Percentiles rank a stretch among this genome's conserved stretches.
phyloP scores from a whole-genome alignment of 2,888 invertebrate species.

The Syritta pipiens region DNA sequence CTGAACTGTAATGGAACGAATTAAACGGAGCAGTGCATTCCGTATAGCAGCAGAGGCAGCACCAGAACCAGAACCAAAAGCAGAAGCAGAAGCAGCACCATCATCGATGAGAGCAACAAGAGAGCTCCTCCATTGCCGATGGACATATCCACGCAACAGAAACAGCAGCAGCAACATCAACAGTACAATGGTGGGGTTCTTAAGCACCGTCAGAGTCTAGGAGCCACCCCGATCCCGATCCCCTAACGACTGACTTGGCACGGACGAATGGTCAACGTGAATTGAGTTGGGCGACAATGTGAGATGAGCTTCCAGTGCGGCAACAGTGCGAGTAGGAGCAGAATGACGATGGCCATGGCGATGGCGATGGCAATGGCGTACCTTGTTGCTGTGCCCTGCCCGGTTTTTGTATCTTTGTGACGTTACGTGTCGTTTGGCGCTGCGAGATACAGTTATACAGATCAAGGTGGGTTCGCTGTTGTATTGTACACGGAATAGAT shows the following conservation, averaged over 20 bases:
- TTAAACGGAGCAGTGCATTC: conserved; percentile 74
- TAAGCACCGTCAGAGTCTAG: conserved; percentile 19
- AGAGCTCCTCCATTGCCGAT: not conserved
- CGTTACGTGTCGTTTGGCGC: conserved; percentile 51
- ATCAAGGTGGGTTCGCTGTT: conserved; percentile 31
- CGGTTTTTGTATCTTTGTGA: conserved; percentile 20
- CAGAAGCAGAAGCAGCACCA: not conserved
- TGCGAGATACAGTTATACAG: conserved; percentile 30
- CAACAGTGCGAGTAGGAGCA: not conserved
- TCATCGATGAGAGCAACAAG: not conserved
- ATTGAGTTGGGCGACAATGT: conserved; percentile 62
- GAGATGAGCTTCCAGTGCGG: conserved; percentile 43
- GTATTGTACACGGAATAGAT: conserved; percentile 23
- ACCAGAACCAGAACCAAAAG: not conserved
- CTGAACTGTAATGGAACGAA: conserved; percentile 77
- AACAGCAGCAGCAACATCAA: not conserved
- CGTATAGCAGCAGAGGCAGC: conserved; percentile 29
- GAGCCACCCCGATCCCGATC: not conserved
- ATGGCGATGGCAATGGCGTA: too few relatives aligned
- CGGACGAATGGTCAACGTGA: conserved; percentile 63
- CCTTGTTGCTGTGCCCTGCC: conserved; percentile 1
- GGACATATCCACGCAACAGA: conserved; percentile 2
- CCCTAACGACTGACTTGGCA: conserved; percentile 44
- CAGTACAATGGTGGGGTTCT: conserved; percentile 31
- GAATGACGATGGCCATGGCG: conserved; percentile 14